phyloP scores from a whole-genome alignment of 2,113 vertebrate genomes.

The Albula goreensis region DNA sequence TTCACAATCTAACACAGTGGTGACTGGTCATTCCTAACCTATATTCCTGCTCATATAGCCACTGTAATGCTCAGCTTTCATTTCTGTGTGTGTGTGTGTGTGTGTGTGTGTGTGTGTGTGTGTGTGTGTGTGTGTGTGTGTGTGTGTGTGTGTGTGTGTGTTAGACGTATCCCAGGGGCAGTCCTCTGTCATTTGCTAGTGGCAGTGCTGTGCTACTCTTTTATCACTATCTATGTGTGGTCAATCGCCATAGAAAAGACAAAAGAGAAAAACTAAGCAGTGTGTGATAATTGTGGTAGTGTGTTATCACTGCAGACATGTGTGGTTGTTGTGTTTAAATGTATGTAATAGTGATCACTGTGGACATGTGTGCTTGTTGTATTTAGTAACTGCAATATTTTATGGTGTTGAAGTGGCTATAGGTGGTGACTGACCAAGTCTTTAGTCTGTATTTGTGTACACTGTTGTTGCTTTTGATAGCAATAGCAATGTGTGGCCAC shows the following conservation, averaged over 20 bases:
- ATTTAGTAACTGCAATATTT: no score
- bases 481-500: no score
- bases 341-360: no score
- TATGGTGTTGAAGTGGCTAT: no score
- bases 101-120: background rate
- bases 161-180: background rate
- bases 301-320: background rate
- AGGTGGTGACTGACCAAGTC: no score
- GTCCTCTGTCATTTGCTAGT: background rate
- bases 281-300: background rate
- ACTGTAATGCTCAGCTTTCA: background rate
- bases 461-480: no score
- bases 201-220: background rate
- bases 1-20: background rate
- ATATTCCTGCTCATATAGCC: background rate
- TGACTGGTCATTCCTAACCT: slow-evolving; percentile 1
- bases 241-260: background rate
- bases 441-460: no score
- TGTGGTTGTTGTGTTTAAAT: no score
- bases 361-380: no score
- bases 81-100: background rate
- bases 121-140: background rate
- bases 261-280: no score
- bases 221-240: background rate
- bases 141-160: background rate